phyloP scores from a whole-genome alignment of 2,888 invertebrate species.

The Hanleya hanleyi region DNA sequence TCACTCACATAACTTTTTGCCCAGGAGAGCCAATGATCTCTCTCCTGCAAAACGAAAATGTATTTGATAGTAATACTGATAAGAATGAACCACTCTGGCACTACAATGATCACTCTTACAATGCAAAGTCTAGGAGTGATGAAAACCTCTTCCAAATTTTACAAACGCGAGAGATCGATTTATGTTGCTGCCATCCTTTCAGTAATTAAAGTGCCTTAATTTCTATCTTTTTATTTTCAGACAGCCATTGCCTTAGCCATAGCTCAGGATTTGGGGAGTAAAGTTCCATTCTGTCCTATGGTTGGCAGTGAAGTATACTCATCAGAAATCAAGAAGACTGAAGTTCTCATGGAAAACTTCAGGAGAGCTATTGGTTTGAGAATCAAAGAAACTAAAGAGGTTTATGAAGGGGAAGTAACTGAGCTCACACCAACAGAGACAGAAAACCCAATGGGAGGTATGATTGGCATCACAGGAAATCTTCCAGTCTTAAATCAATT shows the following conservation, averaged over 20 bases:
- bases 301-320: slow-evolving; percentile 89
- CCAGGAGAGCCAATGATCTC: too few relatives aligned
- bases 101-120: too few relatives aligned
- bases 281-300: slow-evolving; percentile 82
- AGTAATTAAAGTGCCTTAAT: too few relatives aligned
- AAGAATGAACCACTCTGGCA: too few relatives aligned
- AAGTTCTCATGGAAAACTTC: slow-evolving; percentile 99
- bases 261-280: slow-evolving; percentile 97
- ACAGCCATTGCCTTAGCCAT: slow-evolving; percentile 99
- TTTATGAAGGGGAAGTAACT: slow-evolving; percentile 99
- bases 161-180: too few relatives aligned
- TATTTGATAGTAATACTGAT: too few relatives aligned
- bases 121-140: too few relatives aligned
- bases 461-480: slow-evolving; percentile 28
- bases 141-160: too few relatives aligned
- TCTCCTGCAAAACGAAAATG: too few relatives aligned
- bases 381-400: slow-evolving; percentile 94
- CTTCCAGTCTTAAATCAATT: too few relatives aligned
- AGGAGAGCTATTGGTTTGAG: slow-evolving; percentile 91
- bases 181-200: too few relatives aligned
- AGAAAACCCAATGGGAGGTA: slow-evolving; percentile 95
- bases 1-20: too few relatives aligned
- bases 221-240: slow-evolving; percentile 70
- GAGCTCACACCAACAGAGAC: slow-evolving; percentile 98
- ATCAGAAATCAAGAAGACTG: slow-evolving; percentile 99